These are phyloP conservation scores for Chromis chromis DNA, from an alignment of 2,797 vertebrate species.

Conservation along the genomic window DNA sequence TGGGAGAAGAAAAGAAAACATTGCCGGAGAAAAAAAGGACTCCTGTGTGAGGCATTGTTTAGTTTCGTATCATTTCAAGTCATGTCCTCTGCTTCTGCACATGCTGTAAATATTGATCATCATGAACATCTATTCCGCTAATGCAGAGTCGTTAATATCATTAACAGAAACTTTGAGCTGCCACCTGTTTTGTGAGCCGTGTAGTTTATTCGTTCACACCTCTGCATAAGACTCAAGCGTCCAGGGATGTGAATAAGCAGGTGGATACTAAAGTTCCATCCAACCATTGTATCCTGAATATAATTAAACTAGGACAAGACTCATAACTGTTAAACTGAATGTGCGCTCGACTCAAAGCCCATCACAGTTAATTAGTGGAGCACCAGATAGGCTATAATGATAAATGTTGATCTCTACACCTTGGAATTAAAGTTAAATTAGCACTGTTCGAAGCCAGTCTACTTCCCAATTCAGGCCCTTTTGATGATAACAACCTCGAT, in stretches of 20 bases:
- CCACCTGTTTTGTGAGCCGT: background rate
- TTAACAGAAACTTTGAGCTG: background rate
- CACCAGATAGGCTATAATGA: background rate
- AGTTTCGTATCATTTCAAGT: too few relatives aligned
- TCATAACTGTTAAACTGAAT: background rate
- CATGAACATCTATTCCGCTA: too few relatives aligned
- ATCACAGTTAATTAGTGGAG: background rate
- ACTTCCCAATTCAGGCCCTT: background rate
- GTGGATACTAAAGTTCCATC: background rate
- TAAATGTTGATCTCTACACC: background rate
- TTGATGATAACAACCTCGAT: background rate
- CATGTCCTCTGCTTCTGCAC: too few relatives aligned
- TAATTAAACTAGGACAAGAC: background rate
- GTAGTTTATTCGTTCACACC: background rate
- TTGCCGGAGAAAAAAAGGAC: too few relatives aligned
- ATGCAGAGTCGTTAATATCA: background rate
- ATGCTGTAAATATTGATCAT: too few relatives aligned
- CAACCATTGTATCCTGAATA: background rate
- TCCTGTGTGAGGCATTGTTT: too few relatives aligned
- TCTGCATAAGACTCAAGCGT: background rate
- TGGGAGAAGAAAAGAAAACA: too few relatives aligned
- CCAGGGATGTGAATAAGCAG: constrained; percentile 3
- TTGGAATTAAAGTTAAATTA: background rate
- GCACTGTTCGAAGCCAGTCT: background rate
- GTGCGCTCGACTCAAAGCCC: background rate